phyloP scores from a whole-genome alignment of 2,113 vertebrate species.

The Bostrychus sinensis region DNA sequence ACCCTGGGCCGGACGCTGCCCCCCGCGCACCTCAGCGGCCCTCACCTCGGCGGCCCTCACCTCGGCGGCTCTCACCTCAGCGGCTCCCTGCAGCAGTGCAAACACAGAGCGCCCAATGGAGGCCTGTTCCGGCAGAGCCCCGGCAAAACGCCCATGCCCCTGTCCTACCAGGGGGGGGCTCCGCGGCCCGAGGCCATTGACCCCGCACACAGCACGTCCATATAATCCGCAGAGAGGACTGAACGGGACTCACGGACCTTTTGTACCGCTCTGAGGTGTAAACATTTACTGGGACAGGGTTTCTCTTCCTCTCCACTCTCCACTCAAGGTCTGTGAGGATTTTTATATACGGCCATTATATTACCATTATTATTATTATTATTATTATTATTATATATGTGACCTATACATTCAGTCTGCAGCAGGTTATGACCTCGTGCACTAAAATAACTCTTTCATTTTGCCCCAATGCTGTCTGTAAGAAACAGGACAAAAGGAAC shows the following conservation, averaged over 20 bases:
- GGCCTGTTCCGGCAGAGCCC: conserved; percentile 98
- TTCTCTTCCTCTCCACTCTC: too few relatives aligned
- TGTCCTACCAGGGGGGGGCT: conserved; percentile 94
- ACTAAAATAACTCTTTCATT: too few relatives aligned
- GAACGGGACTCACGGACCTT: background rate
- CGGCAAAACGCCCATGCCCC: conserved; percentile 94
- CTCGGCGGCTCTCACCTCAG: conserved; percentile 78
- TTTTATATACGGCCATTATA: too few relatives aligned
- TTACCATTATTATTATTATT: too few relatives aligned
- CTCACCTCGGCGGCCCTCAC: conserved; percentile 85
- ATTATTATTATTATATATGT: too few relatives aligned
- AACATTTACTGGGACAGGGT: background rate
- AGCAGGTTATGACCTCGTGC: too few relatives aligned
- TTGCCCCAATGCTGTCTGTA: too few relatives aligned
- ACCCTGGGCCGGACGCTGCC: conserved; percentile 93
- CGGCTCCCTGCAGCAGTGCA: conserved; percentile 89
- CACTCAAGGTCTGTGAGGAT: too few relatives aligned
- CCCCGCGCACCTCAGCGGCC: conserved; percentile 86
- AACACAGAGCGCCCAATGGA: conserved; percentile 98
- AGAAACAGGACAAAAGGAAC: too few relatives aligned
- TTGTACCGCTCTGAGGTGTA: background rate
- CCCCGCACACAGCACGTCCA: conserved; percentile 95
- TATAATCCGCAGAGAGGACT: conserved; percentile 68
- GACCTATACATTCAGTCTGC: too few relatives aligned
- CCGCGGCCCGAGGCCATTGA: conserved; percentile 95